phyloP scores from a whole-genome alignment of 2,888 invertebrate genomes.

The Ichneumoninae sp. region DNA sequence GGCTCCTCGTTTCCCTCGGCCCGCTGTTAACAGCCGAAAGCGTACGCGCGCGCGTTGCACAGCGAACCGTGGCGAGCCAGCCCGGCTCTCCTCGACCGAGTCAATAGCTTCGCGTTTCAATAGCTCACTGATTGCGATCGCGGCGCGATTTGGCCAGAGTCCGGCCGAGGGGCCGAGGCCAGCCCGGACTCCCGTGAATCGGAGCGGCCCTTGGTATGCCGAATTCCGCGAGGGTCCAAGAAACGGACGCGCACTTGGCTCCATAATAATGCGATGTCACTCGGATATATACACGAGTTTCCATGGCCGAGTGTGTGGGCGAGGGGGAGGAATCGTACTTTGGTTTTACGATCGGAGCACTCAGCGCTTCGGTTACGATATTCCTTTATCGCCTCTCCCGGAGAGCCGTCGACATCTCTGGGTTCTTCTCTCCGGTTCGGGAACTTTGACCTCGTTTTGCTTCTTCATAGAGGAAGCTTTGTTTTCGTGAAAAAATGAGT shows the following conservation, averaged over 20 bases:
- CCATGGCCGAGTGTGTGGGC: neutral
- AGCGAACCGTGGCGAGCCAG: too few species aligned
- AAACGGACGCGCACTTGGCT: slow-evolving; percentile 8
- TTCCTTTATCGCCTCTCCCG: neutral
- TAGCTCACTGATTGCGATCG: slow-evolving; percentile 71
- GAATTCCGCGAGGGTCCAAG: slow-evolving; percentile 1
- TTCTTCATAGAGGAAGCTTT: too few species aligned
- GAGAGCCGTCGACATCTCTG: neutral
- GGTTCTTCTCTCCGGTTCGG: neutral
- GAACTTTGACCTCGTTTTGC: neutral
- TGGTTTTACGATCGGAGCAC: slow-evolving; percentile 42
- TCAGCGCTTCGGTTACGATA: slow-evolving; percentile 25
- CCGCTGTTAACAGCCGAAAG: too few species aligned
- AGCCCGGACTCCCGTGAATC: neutral
- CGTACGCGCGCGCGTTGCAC: too few species aligned
- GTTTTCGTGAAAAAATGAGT: too few species aligned
- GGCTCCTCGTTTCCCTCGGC: too few species aligned
- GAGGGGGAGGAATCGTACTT: slow-evolving; percentile 4
- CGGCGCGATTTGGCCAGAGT: slow-evolving; percentile 39
- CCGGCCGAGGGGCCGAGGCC: neutral
- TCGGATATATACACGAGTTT: neutral
- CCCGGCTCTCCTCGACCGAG: neutral
- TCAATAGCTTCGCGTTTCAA: slow-evolving; percentile 61
- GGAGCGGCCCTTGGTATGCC: neutral
- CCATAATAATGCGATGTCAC: slow-evolving; percentile 11